Evolutionary conservation across 2,113 vertebrate genomes (phyloP), one percentile per base, ranked within the genome.

Genomic region (Anhinga anhinga): DNA sequence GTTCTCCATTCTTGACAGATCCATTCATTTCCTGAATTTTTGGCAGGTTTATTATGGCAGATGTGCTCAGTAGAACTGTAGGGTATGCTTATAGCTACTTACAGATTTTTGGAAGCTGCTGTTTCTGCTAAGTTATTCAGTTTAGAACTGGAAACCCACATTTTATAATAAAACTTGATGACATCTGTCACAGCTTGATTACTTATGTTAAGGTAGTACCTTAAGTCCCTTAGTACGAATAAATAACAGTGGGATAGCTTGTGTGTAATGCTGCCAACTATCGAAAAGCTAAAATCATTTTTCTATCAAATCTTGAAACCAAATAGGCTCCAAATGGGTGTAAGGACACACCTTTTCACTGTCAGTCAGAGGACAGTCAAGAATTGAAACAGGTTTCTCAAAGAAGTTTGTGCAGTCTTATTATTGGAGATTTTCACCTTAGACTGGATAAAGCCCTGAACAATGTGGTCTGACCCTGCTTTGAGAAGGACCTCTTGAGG

Each of bases 21-120:
- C 61, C 66, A 93, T 91, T 91, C 94, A 94, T 95, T 95, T 91
- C 70, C 40, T 52, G 73, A 91, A 63, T 52, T 92, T 96, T 96
- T 97, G 96, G 94, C 97, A 96, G 52, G 13, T 93, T 95, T 93
- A 11, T 82, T 82, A 65, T 92, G 94, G 92, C 95, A 97, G 94
- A 97, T 97, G 96, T 97, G 96, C 38, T 95, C 88, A 66, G 86
- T 86, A 87, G 84, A 97, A 82, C 45, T 89, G 88, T 20, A 91
- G 73, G 56, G 47, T 89, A 91, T 94, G 88, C 73, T 97, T 78
- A 53, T 65, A 95, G 27, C 83, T 96, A 81, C 88, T 91, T 86
- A 95, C 73, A 97, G 94, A 96, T 96, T 97, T 95, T 97, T 97
- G 96, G 96, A 96, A 94, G 76, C 83, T 96, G 91, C 86, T 97